Base-by-base conservation (phyloP, 1,140 invertebrate species). In the Ceratoteleas bidentatus region DNA sequence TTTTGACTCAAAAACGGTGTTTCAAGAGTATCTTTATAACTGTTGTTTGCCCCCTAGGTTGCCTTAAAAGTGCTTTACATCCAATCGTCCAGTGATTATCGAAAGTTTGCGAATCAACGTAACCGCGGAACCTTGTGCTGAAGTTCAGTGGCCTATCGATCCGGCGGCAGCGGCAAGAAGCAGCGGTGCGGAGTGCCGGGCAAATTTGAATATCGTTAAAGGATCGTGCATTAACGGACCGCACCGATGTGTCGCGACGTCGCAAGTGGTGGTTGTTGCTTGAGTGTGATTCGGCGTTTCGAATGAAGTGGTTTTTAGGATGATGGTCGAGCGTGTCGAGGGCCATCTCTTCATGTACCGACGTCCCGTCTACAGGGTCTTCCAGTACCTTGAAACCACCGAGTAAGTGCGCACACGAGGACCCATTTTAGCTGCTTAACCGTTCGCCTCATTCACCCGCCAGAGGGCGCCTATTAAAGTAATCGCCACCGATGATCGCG, bases 351-450 rank as follows among this genome's bases (percentile, higher is more conserved):
- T 93, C 89, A 94, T 95, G 91, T 95, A 94, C 91, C 93, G 94
- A 86, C 94, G 94, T 87, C 95, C 95, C 86, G 94, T 95, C 65
- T 95, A 95, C 90, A 93, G 94, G 89, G 94, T 95, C 86, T 95
- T 95, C 92, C 94, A 95, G 93, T 95, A 95, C 91, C 93, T 95
- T 89, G 95, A 95, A 92, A 94, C 94, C 86, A 95, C 94, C 87
- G 90, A 90, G 90, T 91, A 87, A 91, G 90, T 91, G 90, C 43
- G 47, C 58, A 65, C 53, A 65, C 58, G 69, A 74, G 45, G 14
- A 70, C 65, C 64, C 38, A 74, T 57, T 60, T 68, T 73, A 58
- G 38, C 40, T 34, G 36, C 49, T 53, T 50, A 66, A 60, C 61
- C 54, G 36, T 62, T 49, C 11, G 33, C 43, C 32, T 64, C 50